phyloP scores from a whole-genome alignment of 2,888 invertebrate species.

The Aricia artaxerxes region DNA sequence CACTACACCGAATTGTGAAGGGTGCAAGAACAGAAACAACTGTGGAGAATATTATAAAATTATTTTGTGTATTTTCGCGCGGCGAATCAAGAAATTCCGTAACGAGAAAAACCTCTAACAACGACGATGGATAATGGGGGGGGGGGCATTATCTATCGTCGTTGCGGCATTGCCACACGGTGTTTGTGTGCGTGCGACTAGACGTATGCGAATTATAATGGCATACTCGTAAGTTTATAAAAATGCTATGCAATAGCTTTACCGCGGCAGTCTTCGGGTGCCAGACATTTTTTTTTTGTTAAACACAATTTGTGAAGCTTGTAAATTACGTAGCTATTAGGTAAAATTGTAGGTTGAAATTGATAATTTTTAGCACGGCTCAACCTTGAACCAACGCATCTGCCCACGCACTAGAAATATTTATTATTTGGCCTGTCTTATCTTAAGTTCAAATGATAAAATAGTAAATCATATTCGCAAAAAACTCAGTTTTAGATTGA shows the following conservation, averaged over 20 bases:
- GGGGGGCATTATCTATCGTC: no score
- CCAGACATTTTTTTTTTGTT: no score
- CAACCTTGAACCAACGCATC: conserved; percentile 3
- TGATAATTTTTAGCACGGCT: not conserved
- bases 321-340: not conserved
- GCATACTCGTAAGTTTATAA: no score
- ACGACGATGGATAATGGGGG: no score
- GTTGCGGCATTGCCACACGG: no score
- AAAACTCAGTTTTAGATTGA: not conserved
- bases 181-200: no score
- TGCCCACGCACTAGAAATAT: not conserved
- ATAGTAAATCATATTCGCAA: not conserved
- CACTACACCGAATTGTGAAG: conserved; percentile 64
- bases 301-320: no score
- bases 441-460: not conserved
- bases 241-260: no score
- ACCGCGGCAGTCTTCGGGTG: no score
- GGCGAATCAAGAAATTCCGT: no score
- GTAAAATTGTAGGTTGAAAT: not conserved
- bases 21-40: conserved; percentile 53
- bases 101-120: no score
- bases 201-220: no score
- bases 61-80: not conserved
- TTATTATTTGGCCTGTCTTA: not conserved
- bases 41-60: conserved; percentile 45